Conservation (phyloP, 1,140 invertebrate species). For the Doryteuthis pealeii region DNA sequence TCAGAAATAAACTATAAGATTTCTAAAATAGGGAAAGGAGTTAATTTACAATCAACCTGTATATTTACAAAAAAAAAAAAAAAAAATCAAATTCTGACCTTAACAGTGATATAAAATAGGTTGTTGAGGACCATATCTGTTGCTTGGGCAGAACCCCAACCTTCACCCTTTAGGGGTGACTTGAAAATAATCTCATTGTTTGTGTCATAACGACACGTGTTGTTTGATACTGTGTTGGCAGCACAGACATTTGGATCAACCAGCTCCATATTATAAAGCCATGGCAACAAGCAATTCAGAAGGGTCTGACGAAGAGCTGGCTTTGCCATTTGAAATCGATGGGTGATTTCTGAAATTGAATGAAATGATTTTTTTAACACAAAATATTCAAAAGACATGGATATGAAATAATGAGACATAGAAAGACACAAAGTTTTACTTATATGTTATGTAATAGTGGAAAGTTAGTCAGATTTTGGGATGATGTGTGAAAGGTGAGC, state of each 20-base stretch:
- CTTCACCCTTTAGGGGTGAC: slow-evolving; percentile 71
- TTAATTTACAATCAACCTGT: too few relatives aligned
- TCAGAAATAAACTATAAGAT: too few relatives aligned
- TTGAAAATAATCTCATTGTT: slow-evolving; percentile 37
- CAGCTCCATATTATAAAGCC: slow-evolving; percentile 98
- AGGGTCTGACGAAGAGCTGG: slow-evolving; percentile 85
- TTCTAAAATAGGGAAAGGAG: too few relatives aligned
- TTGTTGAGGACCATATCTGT: slow-evolving; percentile 99
- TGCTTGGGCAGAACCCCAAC: slow-evolving; percentile 93
- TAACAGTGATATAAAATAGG: slow-evolving; percentile 93
- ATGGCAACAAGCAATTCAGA: slow-evolving; percentile 90
- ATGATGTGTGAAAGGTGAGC: too few relatives aligned
- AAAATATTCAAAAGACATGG: background rate
- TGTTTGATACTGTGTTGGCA: slow-evolving; percentile 62
- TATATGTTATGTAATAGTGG: too few relatives aligned
- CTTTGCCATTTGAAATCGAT: slow-evolving; percentile 90
- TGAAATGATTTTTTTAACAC: too few relatives aligned
- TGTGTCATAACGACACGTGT: slow-evolving; percentile 46
- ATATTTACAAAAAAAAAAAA: too few relatives aligned
- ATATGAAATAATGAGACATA: background rate
- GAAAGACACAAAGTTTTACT: background rate
- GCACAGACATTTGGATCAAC: slow-evolving; percentile 89
- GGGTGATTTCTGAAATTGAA: slow-evolving; percentile 81
- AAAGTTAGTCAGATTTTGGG: too few relatives aligned
- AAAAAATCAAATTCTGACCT: background rate